A percentile compares a stretch with the other conserved stretches of the same genome.
Conservation (phyloP, 2,797 vertebrate species). For the Chelidonichthys spinosus region DNA sequence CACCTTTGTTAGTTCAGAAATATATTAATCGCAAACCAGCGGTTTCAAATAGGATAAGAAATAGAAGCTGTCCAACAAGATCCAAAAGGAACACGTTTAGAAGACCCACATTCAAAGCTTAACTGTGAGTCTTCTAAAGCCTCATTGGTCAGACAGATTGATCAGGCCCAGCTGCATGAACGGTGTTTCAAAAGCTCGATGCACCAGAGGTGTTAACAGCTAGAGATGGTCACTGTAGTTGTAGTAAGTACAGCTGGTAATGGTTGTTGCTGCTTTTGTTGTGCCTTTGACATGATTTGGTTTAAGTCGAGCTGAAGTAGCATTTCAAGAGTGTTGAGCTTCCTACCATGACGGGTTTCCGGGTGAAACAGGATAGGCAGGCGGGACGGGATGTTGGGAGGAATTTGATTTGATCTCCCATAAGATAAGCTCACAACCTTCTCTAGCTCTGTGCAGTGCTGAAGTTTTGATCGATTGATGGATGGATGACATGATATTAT, state of each 20-base stretch:
- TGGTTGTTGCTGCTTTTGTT: conserved; percentile 1
- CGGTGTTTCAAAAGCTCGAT: not conserved
- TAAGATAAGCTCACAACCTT: no score
- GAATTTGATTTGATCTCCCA: no score
- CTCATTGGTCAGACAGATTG: not conserved
- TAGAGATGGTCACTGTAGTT: not conserved
- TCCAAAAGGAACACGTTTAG: not conserved
- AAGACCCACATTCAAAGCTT: not conserved
- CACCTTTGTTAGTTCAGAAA: not conserved
- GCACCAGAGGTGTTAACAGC: not conserved
- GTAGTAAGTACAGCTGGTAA: not conserved
- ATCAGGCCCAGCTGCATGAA: not conserved
- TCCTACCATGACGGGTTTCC: no score
- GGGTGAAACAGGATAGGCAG: no score
- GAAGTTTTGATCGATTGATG: no score
- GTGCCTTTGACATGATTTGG: conserved; percentile 4
- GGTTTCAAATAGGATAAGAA: not conserved
- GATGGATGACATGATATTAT: no score
- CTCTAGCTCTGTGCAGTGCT: no score
- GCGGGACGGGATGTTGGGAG: no score
- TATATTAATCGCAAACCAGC: not conserved
- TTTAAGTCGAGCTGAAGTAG: not conserved
- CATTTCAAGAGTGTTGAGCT: no score
- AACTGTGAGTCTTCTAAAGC: not conserved
- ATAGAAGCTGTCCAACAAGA: conserved; percentile 1